These are phyloP conservation scores for Chymomyza amoena DNA, from an alignment of 2,888 invertebrate genomes.

Conservation along the genomic window DNA sequence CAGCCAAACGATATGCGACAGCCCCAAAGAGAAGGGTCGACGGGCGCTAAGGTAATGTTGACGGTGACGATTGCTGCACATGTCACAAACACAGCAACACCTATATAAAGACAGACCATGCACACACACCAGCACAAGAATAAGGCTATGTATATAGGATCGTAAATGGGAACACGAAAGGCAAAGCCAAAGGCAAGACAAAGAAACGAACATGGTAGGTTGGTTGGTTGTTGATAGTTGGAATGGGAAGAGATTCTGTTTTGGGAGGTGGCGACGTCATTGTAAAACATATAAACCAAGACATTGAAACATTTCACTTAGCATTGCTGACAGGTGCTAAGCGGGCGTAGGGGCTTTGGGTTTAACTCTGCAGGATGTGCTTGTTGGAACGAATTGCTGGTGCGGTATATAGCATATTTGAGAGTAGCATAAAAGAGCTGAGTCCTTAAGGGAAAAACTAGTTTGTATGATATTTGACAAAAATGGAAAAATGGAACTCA, in stretches of 20 bases:
- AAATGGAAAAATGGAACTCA: too few relatives aligned
- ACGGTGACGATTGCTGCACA: slow-evolving; percentile 2
- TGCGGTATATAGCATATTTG: not conserved
- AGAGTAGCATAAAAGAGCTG: not conserved
- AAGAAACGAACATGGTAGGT: not conserved
- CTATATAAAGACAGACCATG: not conserved
- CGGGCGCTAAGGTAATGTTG: slow-evolving; percentile 21
- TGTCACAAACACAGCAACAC: not conserved
- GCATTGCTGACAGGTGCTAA: slow-evolving; percentile 57
- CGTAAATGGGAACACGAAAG: not conserved
- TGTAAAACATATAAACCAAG: slow-evolving; percentile 70
- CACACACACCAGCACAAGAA: slow-evolving; percentile 16
- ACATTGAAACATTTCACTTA: slow-evolving; percentile 70
- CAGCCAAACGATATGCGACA: slow-evolving; percentile 70
- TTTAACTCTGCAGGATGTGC: not conserved
- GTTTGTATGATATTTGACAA: too few relatives aligned
- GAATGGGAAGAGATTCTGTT: slow-evolving; percentile 13
- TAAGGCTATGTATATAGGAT: slow-evolving; percentile 17
- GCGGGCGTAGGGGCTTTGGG: slow-evolving; percentile 16
- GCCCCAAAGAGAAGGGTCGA: slow-evolving; percentile 26
- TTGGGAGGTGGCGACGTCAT: slow-evolving; percentile 56
- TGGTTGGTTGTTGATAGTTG: slow-evolving; percentile 12
- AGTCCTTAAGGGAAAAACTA: too few relatives aligned
- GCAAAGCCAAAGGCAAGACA: not conserved
- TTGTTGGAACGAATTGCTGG: not conserved